Evolutionary conservation across 2,113 vertebrate species (phyloP).

Genomic region (Recurvirostra avosetta): DNA sequence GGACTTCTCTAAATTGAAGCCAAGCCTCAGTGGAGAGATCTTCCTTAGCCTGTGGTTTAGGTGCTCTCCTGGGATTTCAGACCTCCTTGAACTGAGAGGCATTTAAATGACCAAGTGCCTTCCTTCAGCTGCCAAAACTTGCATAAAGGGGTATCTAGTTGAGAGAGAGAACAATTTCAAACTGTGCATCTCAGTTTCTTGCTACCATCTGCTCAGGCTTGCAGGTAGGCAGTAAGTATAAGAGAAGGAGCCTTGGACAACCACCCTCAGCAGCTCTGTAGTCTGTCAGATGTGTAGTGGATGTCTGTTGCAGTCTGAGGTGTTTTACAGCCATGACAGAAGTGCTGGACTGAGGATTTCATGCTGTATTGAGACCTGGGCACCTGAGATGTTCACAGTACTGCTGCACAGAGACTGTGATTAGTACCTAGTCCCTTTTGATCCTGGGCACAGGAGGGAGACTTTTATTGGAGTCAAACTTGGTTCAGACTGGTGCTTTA

Average conservation of each 20-base stretch:
- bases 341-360: not conserved
- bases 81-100: not conserved
- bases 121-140: not conserved
- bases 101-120: not conserved
- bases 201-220: not conserved
- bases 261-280: not conserved
- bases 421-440: not conserved
- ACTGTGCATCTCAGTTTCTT: not conserved
- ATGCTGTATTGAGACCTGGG: not conserved
- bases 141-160: not conserved
- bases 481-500: not conserved
- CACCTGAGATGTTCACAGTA: not conserved
- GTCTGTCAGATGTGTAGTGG: not conserved
- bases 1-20: not conserved
- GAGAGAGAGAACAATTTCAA: not conserved
- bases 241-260: not conserved
- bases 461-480: not conserved
- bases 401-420: not conserved
- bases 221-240: not conserved
- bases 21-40: not conserved
- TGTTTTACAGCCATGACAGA: not conserved
- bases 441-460: not conserved
- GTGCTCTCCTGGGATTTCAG: not conserved
- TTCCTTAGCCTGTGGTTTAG: not conserved
- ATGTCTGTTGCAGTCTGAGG: not conserved